Base-by-base conservation (phyloP, 2,113 vertebrate species). In the Syrrhaptes paradoxus region DNA sequence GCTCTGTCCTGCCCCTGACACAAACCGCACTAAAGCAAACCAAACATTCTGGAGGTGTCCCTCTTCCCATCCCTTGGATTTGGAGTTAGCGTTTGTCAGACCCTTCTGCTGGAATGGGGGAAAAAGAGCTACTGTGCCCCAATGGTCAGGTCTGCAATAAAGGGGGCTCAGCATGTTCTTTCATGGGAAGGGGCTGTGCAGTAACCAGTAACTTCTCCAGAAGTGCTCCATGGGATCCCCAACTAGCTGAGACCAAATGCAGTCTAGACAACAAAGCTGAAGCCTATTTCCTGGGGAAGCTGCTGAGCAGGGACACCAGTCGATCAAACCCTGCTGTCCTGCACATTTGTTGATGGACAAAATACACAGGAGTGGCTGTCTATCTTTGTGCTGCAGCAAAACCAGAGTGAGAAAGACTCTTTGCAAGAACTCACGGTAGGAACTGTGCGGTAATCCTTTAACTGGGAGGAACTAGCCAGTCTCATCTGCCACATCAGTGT, bases 1-100 rank as follows among this genome's bases (percentile, higher is more conserved):
- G 96, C 96, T 92, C 86, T 66, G 70, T 43, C 77, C 94, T 71
- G 24, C 49, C 65, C 49, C 79, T 85, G 29, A 38, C 3, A 48
- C 11, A 58, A 82, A 74, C 61, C 28, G 20, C n/a, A 26, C 89
- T 79, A 75, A 75, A 94, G 66, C 38, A 72, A 94, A 45, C 13
- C 25, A 51, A 61, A 51, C 34, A 41, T 62, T 92, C 65, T 78
- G n/a, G 84, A 82, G n/a, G 25, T 51, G 61, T 38, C 57, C 31
- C 68, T 55, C 68, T 82, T 74, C 76, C 43, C 19, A 46, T 54
- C 54, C 19, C 77, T 48, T 51, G 68, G 55, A 59, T 86, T 70
- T 58, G 51, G 45, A 62, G 68, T 76, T 49, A n/a, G 54, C 36
- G 36, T 41, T 92, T 79, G 78, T 76, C 34, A 70, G 78, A 71